These are phyloP conservation scores for Thunnus thynnus DNA, from an alignment of 2,113 vertebrate genomes.

Conservation along the genomic window DNA sequence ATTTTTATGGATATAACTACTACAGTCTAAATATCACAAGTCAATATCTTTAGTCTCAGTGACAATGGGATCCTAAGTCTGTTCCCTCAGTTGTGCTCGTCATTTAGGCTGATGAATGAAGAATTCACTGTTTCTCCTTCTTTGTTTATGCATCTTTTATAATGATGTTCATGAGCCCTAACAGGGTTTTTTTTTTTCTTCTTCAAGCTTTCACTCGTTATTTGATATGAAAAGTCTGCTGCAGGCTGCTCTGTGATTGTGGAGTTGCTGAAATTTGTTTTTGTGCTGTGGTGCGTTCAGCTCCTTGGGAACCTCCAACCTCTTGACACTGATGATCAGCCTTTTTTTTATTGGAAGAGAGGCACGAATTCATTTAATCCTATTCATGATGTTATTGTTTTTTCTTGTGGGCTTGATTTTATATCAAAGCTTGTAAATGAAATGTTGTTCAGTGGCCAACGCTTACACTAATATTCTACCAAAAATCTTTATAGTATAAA, in stretches of 20 bases:
- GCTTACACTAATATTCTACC: background rate
- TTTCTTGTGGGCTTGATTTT: conserved; percentile 45
- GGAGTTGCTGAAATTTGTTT: conserved; percentile 56
- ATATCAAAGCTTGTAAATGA: conserved; percentile 43
- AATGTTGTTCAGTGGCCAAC: conserved; percentile 4
- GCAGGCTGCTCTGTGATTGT: conserved; percentile 50
- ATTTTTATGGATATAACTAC: too few relatives aligned
- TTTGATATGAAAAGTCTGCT: conserved; percentile 59
- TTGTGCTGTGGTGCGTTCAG: conserved; percentile 47
- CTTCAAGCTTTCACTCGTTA: conserved; percentile 27
- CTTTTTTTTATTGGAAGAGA: conserved; percentile 26
- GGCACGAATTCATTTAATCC: background rate
- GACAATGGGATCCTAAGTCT: background rate
- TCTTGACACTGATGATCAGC: conserved; percentile 50
- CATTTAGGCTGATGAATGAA: conserved; percentile 4
- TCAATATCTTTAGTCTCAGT: background rate
- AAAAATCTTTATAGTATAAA: conserved; percentile 21
- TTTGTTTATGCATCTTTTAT: conserved; percentile 43
- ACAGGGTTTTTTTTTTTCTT: conserved; percentile 2
- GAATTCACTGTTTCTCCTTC: background rate
- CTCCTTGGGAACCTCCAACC: conserved; percentile 43
- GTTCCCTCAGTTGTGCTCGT: conserved; percentile 21
- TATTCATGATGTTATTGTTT: conserved; percentile 43
- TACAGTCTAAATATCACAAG: too few relatives aligned
- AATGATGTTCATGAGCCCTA: conserved; percentile 36